These are phyloP conservation scores for Lydus trimaculatus DNA, from an alignment of 2,888 invertebrate genomes.

Conservation along the genomic window DNA sequence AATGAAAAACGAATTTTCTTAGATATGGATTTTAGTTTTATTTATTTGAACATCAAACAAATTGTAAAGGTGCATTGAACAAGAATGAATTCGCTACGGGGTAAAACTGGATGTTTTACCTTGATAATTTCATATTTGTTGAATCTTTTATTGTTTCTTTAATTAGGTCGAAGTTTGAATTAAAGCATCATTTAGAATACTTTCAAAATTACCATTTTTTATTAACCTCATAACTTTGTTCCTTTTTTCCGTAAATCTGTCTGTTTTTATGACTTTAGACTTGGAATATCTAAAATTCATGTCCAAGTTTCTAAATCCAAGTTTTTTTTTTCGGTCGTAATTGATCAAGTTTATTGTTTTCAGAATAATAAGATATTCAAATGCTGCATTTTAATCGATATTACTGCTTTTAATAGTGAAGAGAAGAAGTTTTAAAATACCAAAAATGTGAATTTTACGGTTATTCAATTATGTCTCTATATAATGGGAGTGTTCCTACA, in stretches of 20 bases:
- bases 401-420: not conserved
- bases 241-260: not conserved
- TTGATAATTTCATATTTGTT: too few relatives aligned
- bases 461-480: too few relatives aligned
- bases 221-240: not conserved
- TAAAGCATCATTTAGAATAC: not conserved
- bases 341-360: not conserved
- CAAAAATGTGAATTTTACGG: too few relatives aligned
- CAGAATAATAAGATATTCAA: not conserved
- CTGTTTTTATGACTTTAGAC: not conserved
- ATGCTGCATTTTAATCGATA: not conserved
- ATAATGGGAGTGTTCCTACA: too few relatives aligned
- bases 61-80: too few relatives aligned
- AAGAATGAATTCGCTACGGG: too few relatives aligned
- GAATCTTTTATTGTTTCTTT: not conserved
- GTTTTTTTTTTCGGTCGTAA: not conserved
- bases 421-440: too few relatives aligned
- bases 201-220: not conserved
- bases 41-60: too few relatives aligned
- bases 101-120: not conserved
- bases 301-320: not conserved
- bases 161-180: not conserved
- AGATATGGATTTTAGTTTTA: too few relatives aligned
- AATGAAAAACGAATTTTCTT: too few relatives aligned
- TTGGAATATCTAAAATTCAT: not conserved